A percentile compares a stretch with the other conserved stretches of the same genome.
Evolutionary conservation across 2,797 vertebrate species (phyloP).

Genomic region (Gymnoscopelus microlampas): DNA sequence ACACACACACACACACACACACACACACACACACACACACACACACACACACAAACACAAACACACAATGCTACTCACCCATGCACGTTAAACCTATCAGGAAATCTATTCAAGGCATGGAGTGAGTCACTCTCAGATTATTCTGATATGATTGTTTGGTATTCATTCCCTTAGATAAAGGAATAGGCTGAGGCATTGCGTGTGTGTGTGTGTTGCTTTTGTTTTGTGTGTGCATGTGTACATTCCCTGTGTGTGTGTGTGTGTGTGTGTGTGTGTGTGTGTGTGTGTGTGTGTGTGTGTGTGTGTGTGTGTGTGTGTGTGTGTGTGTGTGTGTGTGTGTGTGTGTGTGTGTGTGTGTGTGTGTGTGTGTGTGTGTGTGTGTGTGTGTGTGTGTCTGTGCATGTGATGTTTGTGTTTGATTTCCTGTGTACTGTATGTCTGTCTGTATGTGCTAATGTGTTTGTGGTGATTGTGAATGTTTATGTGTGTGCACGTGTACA

Average conservation of each 20-base stretch:
- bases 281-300: slow-evolving; percentile 7
- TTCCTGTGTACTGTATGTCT: no score
- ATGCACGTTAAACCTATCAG: slow-evolving; percentile 48
- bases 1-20: background rate
- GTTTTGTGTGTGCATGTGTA: slow-evolving; percentile 3
- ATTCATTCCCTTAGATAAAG: slow-evolving; percentile 34
- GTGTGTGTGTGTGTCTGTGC: no score
- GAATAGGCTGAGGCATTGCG: slow-evolving; percentile 5
- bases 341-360: background rate
- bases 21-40: slow-evolving; percentile 2
- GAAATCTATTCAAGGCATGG: slow-evolving; percentile 37
- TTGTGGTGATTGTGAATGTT: no score
- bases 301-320: background rate
- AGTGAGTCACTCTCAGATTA: slow-evolving; percentile 56
- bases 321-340: slow-evolving; percentile 12
- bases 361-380: background rate
- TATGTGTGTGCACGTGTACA: slow-evolving; percentile 6
- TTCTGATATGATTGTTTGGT: slow-evolving; percentile 53
- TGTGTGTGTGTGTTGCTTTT: slow-evolving; percentile 9
- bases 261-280: background rate
- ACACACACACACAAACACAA: slow-evolving; percentile 15
- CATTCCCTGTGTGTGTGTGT: background rate
- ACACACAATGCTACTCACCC: slow-evolving; percentile 39
- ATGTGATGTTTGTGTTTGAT: no score
- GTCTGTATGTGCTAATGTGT: no score